These are phyloP conservation scores for Poecilia velifera DNA, from an alignment of 2,797 vertebrate genomes.

Conservation along the genomic window DNA sequence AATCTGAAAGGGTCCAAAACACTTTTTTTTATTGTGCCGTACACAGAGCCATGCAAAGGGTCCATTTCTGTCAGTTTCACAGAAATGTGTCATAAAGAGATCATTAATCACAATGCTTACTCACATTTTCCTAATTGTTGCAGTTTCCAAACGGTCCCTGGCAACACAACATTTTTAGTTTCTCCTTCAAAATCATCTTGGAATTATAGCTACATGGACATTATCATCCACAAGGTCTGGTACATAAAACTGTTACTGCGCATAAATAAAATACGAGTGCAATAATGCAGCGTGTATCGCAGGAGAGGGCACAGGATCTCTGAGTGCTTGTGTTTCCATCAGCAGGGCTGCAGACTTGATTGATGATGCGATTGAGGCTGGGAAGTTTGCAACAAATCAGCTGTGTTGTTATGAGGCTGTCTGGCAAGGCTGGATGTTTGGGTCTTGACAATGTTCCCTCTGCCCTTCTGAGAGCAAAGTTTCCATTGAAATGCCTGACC, in stretches of 20 bases:
- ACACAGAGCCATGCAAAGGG: neutral
- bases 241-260: constrained; percentile 67
- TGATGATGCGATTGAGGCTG: constrained; percentile 73
- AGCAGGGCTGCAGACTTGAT: constrained; percentile 73
- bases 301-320: constrained; percentile 66
- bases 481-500: constrained; percentile 46
- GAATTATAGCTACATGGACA: constrained; percentile 67
- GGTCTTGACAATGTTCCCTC: constrained; percentile 51
- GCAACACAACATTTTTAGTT: constrained; percentile 45
- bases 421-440: constrained; percentile 36
- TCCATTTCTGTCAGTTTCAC: neutral
- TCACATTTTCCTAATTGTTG: constrained; percentile 40
- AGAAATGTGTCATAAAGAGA: constrained; percentile 36
- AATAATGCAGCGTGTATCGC: constrained; percentile 67
- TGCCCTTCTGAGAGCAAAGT: constrained; percentile 45
- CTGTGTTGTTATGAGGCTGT: constrained; percentile 62
- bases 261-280: constrained; percentile 70
- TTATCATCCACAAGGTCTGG: constrained; percentile 69
- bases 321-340: constrained; percentile 74
- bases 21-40: neutral
- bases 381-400: constrained; percentile 75
- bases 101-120: constrained; percentile 42
- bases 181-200: constrained; percentile 58
- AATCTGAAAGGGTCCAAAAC: neutral
- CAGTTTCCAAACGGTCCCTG: constrained; percentile 35